Conservation (phyloP, 2,113 vertebrate genomes). For the Poecile atricapillus region DNA sequence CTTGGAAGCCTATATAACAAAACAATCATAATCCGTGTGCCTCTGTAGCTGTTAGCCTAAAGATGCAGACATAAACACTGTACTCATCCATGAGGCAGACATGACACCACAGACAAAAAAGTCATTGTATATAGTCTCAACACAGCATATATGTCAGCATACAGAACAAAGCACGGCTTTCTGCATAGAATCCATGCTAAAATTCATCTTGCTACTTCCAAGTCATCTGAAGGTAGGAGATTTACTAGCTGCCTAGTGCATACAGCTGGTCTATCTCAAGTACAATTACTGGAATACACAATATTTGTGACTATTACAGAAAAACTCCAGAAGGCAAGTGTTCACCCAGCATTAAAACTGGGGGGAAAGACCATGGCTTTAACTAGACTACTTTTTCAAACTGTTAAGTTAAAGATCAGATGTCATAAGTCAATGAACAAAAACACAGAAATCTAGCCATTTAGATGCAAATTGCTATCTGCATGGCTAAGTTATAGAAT, state of each 20-base stretch:
- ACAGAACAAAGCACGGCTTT: constrained; percentile 35
- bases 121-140: background rate
- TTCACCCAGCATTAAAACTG: background rate
- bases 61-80: background rate
- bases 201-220: background rate
- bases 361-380: background rate
- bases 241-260: background rate
- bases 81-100: background rate
- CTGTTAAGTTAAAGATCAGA: background rate
- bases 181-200: background rate
- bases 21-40: background rate
- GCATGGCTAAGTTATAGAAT: background rate
- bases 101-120: constrained; percentile 21
- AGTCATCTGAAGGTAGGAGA: background rate
- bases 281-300: background rate
- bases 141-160: background rate
- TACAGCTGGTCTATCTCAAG: background rate
- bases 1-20: background rate
- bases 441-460: background rate
- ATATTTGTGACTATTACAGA: background rate
- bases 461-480: background rate
- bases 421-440: background rate
- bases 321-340: background rate
- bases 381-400: background rate
- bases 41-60: background rate